Conservation (phyloP, 2,797 vertebrate species). For the Pantherophis vulpinus region DNA sequence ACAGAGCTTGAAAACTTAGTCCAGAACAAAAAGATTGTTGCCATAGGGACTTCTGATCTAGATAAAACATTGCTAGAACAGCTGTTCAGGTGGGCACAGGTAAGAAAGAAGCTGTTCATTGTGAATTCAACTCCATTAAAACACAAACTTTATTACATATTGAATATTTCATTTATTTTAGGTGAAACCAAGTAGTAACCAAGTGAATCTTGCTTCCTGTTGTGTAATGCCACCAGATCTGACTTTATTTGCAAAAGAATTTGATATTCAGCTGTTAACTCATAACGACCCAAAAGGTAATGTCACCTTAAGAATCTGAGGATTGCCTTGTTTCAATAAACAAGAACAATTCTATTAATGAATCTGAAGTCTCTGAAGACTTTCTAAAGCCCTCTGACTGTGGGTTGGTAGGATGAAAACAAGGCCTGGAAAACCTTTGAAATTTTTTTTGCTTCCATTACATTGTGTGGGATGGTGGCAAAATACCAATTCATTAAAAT, state of each 20-base stretch:
- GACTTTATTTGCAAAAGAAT: conserved; percentile 95
- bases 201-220: conserved; percentile 97
- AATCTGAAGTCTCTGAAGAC: neutral
- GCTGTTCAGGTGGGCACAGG: conserved; percentile 96
- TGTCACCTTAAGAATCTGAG: neutral
- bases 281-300: conserved; percentile 98
- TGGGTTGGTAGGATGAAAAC: neutral
- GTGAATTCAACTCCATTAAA: neutral
- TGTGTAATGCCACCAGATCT: conserved; percentile 99
- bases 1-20: conserved; percentile 89
- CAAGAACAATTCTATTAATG: neutral
- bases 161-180: conserved; percentile 55
- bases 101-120: conserved; percentile 60
- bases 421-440: neutral
- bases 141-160: neutral
- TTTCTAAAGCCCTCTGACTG: neutral
- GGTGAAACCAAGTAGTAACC: conserved; percentile 98
- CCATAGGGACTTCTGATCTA: conserved; percentile 95
- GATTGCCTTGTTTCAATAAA: neutral
- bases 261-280: conserved; percentile 95
- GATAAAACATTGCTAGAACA: conserved; percentile 93
- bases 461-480: neutral
- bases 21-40: conserved; percentile 82
- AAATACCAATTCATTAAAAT: neutral
- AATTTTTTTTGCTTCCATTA: neutral